Conservation (phyloP, 2,113 vertebrate species). For the Oreochromis spilurus region DNA sequence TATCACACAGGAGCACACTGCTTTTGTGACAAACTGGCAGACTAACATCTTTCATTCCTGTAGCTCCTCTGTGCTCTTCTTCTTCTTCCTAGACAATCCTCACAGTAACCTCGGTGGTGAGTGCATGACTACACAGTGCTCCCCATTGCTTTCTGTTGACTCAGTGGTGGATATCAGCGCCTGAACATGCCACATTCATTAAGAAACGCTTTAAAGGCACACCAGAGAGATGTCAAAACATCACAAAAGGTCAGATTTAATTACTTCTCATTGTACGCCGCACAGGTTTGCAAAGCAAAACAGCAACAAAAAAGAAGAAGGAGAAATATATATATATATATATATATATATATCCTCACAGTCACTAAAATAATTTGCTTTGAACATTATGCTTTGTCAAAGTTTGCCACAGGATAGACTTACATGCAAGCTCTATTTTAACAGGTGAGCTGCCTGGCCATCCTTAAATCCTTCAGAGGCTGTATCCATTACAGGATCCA, state of each 20-base stretch:
- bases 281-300: background rate
- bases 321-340: background rate
- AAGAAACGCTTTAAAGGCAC: constrained; percentile 7
- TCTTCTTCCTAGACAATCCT: constrained; percentile 47
- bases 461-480: constrained; percentile 54
- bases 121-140: constrained; percentile 40
- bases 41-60: constrained; percentile 60
- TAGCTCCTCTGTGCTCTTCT: constrained; percentile 47
- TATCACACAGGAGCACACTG: constrained; percentile 62
- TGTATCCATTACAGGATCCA: constrained; percentile 57
- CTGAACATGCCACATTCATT: constrained; percentile 30
- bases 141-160: constrained; percentile 41
- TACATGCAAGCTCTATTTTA: constrained; percentile 30
- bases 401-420: constrained; percentile 26
- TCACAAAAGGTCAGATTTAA: constrained; percentile 45
- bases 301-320: background rate
- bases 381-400: background rate
- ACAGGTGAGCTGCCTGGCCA: constrained; percentile 42
- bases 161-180: constrained; percentile 34
- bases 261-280: constrained; percentile 10
- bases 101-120: constrained; percentile 48
- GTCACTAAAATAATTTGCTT: background rate
- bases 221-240: constrained; percentile 23
- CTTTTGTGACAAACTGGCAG: constrained; percentile 69
- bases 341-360: background rate